Evolutionary conservation across 1,140 invertebrate species (phyloP).

Genomic region (Papilio glaucus): DNA sequence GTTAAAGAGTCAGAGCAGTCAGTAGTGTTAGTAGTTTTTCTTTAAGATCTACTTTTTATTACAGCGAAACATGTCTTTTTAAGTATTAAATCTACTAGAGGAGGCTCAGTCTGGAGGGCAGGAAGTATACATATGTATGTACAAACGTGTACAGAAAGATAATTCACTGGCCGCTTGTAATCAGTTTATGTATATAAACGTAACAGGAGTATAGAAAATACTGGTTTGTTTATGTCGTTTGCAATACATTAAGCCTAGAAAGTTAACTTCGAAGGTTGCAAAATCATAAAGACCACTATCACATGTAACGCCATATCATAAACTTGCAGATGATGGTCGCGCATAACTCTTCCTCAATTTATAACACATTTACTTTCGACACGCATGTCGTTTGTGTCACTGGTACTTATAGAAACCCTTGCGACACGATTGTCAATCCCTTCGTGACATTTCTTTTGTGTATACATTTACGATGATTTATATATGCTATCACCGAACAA

Average conservation of each 20-base stretch:
- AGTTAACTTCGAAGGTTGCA: background rate
- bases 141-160: too few species aligned
- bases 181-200: background rate
- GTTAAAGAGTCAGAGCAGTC: too few species aligned
- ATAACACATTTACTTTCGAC: constrained; percentile 47
- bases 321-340: constrained; percentile 35
- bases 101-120: too few species aligned
- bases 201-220: background rate
- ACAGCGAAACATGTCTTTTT: too few species aligned
- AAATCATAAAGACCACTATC: background rate
- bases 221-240: background rate
- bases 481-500: too few species aligned
- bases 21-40: too few species aligned
- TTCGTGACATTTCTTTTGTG: background rate
- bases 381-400: constrained; percentile 16
- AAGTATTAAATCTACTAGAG: too few species aligned
- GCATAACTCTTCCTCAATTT: constrained; percentile 52
- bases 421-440: background rate
- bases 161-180: too few species aligned
- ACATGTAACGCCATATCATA: constrained; percentile 11
- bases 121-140: too few species aligned
- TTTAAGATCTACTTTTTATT: too few species aligned
- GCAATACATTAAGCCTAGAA: background rate
- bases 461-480: too few species aligned
- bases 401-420: background rate